Percentiles rank a stretch among this genome's conserved stretches.
Evolutionary conservation across 30 jellyfish, hydroid and myxozoan species (phyloP).

Genomic region (Aurelia sp.): DNA sequence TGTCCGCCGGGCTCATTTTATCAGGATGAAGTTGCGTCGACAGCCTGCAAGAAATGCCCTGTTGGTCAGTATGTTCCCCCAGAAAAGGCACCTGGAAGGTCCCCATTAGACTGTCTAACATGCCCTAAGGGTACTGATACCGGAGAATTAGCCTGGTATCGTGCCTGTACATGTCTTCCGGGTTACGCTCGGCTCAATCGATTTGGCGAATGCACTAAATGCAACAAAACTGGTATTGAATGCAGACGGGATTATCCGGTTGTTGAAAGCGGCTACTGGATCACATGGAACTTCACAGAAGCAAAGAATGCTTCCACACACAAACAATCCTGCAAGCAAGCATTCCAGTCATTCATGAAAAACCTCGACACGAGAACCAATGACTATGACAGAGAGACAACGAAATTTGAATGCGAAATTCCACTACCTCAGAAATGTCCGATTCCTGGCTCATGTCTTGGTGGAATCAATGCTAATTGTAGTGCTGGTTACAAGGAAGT

Average conservation of each 20-base stretch:
- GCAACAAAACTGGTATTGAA: slow-evolving; percentile 27
- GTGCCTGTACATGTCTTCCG: slow-evolving; percentile 53
- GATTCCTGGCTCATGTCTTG: slow-evolving; percentile 52
- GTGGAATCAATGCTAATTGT: slow-evolving; percentile 54
- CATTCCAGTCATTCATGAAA: slow-evolving; percentile 4
- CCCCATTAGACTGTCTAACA: slow-evolving; percentile 55
- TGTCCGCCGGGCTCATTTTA: slow-evolving; percentile 72
- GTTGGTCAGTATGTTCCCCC: slow-evolving; percentile 65
- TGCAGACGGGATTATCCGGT: slow-evolving; percentile 39
- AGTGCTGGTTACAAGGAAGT: slow-evolving; percentile 34
- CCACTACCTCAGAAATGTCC: slow-evolving; percentile 64
- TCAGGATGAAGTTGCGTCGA: slow-evolving; percentile 48
- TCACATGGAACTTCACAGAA: slow-evolving; percentile 24
- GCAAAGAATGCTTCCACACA: not conserved
- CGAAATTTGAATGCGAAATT: slow-evolving; percentile 4
- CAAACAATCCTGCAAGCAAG: not conserved
- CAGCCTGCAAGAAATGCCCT: slow-evolving; percentile 45
- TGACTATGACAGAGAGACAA: slow-evolving; percentile 29
- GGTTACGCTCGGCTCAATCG: slow-evolving; percentile 60
- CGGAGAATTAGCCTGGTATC: slow-evolving; percentile 19
- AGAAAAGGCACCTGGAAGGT: slow-evolving; percentile 30
- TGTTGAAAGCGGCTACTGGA: slow-evolving; percentile 45
- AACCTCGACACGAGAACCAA: slow-evolving; percentile 24
- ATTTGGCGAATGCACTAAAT: slow-evolving; percentile 52
- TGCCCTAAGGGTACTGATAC: slow-evolving; percentile 68